phyloP scores from a whole-genome alignment of 2,113 vertebrate genomes.

The Peromyscus leucopus region DNA sequence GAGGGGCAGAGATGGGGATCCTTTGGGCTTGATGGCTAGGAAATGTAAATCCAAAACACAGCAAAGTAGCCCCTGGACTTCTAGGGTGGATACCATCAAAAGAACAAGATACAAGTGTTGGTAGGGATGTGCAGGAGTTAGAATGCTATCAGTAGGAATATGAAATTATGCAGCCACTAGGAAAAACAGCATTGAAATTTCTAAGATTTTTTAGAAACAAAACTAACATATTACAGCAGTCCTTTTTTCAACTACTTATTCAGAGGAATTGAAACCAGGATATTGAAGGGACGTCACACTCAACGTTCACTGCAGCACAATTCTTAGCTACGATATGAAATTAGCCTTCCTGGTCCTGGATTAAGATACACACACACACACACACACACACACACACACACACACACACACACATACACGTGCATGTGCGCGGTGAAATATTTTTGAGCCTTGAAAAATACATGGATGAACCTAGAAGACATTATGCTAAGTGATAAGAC shows the following conservation, averaged over 20 bases:
- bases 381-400: background rate
- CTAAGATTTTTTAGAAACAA: background rate
- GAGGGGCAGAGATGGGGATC: background rate
- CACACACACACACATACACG: background rate
- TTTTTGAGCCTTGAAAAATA: background rate
- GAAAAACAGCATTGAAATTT: background rate
- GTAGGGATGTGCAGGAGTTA: background rate
- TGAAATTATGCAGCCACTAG: background rate
- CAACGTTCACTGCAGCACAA: background rate
- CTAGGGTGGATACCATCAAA: background rate
- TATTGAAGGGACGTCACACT: background rate
- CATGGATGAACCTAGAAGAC: background rate
- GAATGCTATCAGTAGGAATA: background rate
- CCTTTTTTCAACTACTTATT: background rate
- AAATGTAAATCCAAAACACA: background rate
- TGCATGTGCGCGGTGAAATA: no score
- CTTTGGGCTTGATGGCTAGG: background rate
- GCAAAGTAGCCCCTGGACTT: background rate
- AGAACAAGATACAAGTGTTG: background rate
- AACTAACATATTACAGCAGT: no score
- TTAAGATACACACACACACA: background rate
- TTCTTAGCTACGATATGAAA: background rate
- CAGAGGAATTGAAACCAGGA: background rate
- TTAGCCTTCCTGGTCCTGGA: background rate
- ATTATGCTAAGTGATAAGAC: background rate